Conservation (phyloP, 2,113 vertebrate species). For the Sylvia atricapilla region DNA sequence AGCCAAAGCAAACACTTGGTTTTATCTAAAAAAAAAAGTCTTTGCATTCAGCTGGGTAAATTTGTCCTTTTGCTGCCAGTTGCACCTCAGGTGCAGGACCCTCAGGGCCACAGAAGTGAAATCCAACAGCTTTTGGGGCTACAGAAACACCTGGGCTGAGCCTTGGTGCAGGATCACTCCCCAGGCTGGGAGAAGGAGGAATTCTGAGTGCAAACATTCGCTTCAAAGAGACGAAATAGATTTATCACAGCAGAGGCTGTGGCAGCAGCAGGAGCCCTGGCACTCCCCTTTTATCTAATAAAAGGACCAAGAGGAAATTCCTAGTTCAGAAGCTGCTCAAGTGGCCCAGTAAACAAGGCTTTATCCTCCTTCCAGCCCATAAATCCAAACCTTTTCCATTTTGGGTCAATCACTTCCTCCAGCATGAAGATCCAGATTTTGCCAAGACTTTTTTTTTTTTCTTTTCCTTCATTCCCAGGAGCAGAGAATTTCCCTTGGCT, state of each 20-base stretch:
- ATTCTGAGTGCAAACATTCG: background rate
- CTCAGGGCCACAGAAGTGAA: background rate
- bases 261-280: background rate
- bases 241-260: background rate
- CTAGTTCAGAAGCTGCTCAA: background rate
- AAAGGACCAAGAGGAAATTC: background rate
- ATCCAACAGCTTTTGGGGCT: background rate
- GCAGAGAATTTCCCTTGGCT: slow-evolving; percentile 13
- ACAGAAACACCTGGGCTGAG: background rate
- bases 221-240: background rate
- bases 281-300: background rate
- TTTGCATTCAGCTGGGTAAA: background rate
- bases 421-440: background rate
- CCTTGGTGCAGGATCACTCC: background rate
- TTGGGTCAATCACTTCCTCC: background rate
- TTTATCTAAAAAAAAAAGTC: background rate
- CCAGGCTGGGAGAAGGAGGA: background rate
- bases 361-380: background rate
- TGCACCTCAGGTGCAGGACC: background rate
- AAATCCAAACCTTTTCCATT: background rate
- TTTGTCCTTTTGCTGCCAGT: background rate
- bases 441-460: background rate
- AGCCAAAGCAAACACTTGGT: slow-evolving; percentile 12
- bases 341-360: background rate
- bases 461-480: background rate